Evolutionary conservation across 2,888 invertebrate species (phyloP).

Genomic region (Pseudolycoriella hygida): DNA sequence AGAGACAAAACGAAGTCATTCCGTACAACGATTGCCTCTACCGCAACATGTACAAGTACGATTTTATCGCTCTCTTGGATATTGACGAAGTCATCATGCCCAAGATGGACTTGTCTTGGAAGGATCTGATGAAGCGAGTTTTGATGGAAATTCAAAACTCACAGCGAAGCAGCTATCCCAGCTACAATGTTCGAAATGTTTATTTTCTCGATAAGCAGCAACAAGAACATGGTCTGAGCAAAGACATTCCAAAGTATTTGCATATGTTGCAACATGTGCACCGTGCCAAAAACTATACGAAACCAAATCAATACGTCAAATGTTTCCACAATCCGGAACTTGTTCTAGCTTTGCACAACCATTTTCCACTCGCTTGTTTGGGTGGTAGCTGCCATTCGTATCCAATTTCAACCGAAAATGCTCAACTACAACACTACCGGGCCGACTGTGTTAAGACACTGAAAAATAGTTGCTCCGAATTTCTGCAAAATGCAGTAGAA

Average conservation of each 20-base stretch:
- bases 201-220: conserved; percentile 81
- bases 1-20: conserved; percentile 85
- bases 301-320: conserved; percentile 83
- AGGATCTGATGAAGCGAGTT: conserved; percentile 54
- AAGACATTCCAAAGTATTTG: conserved; percentile 68
- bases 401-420: conserved; percentile 62
- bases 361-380: conserved; percentile 77
- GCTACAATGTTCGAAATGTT: conserved; percentile 79
- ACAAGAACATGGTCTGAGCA: conserved; percentile 61
- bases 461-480: conserved; percentile 68
- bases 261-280: conserved; percentile 90
- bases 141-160: conserved; percentile 48
- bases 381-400: conserved; percentile 72
- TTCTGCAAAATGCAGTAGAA: conserved; percentile 60
- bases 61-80: conserved; percentile 79
- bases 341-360: conserved; percentile 79
- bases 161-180: conserved; percentile 36
- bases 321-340: conserved; percentile 86
- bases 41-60: conserved; percentile 76
- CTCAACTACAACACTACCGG: conserved; percentile 85
- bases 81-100: conserved; percentile 94
- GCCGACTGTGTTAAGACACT: conserved; percentile 80
- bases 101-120: conserved; percentile 55
- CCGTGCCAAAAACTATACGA: conserved; percentile 77
- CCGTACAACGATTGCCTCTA: conserved; percentile 95